These are phyloP conservation scores for Sphaerophoria rueppellii DNA, from an alignment of 2,888 invertebrate genomes.

Conservation along the genomic window DNA sequence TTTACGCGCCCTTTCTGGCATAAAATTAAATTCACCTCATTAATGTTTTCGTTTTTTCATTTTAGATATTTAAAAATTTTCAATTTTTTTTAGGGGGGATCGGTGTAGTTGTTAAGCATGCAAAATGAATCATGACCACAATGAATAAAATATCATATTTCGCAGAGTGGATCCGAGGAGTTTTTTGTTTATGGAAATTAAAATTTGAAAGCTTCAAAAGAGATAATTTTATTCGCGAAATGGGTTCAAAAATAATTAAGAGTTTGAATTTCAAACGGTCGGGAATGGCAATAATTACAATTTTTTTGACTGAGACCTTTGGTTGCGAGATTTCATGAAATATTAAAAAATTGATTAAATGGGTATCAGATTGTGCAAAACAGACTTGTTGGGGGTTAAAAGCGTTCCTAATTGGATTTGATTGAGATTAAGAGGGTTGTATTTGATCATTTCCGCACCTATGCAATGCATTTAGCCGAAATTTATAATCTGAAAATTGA, in stretches of 20 bases:
- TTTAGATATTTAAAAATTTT: constrained; percentile 14
- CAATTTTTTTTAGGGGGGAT: constrained; percentile 20
- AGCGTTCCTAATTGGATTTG: neutral
- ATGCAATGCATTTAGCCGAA: too few species aligned
- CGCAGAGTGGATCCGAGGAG: constrained; percentile 10
- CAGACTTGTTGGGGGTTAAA: neutral
- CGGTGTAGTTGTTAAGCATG: constrained; percentile 54
- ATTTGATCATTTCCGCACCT: too few species aligned
- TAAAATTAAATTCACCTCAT: constrained; percentile 65
- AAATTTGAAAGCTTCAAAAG: constrained; percentile 31
- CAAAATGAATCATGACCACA: constrained; percentile 62
- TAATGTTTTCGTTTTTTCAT: constrained; percentile 40
- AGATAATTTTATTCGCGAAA: neutral
- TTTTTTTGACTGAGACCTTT: constrained; percentile 1
- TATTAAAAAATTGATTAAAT: neutral
- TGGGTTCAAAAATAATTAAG: constrained; percentile 55
- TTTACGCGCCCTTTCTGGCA: constrained; percentile 55
- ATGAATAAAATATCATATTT: constrained; percentile 58
- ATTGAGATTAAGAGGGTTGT: too few species aligned
- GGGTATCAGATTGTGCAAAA: neutral
- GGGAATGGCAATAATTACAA: constrained; percentile 35
- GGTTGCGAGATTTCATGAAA: neutral
- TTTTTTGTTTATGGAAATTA: constrained; percentile 38
- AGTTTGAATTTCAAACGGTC: constrained; percentile 57
- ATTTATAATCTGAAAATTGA: too few species aligned